Evolutionary conservation across 2,888 invertebrate species (phyloP).

Genomic region (Hedychridium roseum): DNA sequence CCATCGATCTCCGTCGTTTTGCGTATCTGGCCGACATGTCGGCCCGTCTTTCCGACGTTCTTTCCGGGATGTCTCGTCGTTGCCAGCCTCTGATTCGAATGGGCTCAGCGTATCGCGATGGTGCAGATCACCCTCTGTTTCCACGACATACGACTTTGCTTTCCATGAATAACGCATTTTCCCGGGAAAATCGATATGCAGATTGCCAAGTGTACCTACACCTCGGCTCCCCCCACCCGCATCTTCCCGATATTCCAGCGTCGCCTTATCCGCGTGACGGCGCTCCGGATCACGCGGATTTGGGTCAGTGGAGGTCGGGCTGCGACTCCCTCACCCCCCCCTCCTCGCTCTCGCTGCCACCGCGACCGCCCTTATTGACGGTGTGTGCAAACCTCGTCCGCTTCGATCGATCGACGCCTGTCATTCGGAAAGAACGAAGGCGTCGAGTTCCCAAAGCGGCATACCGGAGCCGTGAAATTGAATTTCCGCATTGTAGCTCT

Average conservation of each 20-base stretch:
- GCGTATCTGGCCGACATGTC: not conserved
- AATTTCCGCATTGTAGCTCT: conserved; percentile 27
- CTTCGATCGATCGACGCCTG: conserved; percentile 6
- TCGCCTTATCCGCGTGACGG: conserved; percentile 12
- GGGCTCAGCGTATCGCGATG: conserved; percentile 39
- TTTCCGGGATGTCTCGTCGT: conserved; percentile 3
- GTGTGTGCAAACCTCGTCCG: too few species aligned
- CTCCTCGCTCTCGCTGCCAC: not conserved
- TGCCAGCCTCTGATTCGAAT: conserved; percentile 36
- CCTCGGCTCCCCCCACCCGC: conserved; percentile 9
- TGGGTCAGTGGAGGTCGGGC: conserved; percentile 33
- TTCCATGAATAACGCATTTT: conserved; percentile 50
- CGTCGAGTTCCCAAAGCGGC: conserved; percentile 4
- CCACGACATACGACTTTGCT: conserved; percentile 39
- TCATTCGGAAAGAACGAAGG: not conserved
- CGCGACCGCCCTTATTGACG: too few species aligned
- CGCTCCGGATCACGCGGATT: conserved; percentile 22
- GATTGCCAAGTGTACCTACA: conserved; percentile 35
- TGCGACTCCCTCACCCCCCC: not conserved
- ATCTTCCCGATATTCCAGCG: not conserved
- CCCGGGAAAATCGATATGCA: conserved; percentile 44
- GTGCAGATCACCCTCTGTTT: conserved; percentile 42
- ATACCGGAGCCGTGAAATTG: conserved; percentile 25
- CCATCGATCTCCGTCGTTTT: not conserved
- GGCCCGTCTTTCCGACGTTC: not conserved